Evolutionary conservation across 2,888 invertebrate genomes (phyloP).

Genomic region (Lutraria lutraria): DNA sequence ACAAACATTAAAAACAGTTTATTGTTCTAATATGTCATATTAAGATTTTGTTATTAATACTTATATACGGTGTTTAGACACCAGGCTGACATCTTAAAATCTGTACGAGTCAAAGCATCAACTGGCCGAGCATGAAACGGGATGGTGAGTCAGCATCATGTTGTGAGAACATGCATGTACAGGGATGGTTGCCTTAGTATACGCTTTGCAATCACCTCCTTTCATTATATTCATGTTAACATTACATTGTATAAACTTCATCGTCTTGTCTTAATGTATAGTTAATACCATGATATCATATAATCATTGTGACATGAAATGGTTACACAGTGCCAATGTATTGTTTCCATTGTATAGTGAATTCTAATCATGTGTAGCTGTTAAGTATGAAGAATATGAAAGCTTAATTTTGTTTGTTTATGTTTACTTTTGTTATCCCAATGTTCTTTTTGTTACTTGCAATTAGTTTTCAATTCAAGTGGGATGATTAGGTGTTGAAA

Average conservation of each 20-base stretch:
- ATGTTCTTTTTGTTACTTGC: neutral
- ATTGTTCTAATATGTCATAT: neutral
- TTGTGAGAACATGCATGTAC: conserved; percentile 31
- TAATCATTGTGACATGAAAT: neutral
- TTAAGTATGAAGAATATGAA: neutral
- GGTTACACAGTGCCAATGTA: neutral
- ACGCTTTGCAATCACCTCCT: neutral
- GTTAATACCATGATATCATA: conserved; percentile 6
- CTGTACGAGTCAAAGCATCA: conserved; percentile 54
- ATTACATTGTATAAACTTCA: neutral
- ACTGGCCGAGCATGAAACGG: conserved; percentile 24
- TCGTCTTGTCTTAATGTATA: neutral
- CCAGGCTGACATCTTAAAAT: conserved; percentile 53
- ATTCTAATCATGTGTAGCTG: neutral
- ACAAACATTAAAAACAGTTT: neutral
- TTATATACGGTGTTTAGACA: conserved; percentile 45
- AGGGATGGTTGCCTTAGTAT: conserved; percentile 31
- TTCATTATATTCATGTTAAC: conserved; percentile 14
- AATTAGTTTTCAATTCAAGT: neutral
- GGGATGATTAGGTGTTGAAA: too few species aligned
- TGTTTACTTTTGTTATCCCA: neutral
- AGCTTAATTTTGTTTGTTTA: neutral
- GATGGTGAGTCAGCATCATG: conserved; percentile 38
- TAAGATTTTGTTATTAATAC: neutral
- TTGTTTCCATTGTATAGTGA: neutral